A percentile compares a stretch with the other conserved stretches of the same genome.
These are phyloP conservation scores for Gymnocheta viridis DNA, from an alignment of 2,888 invertebrate species.

Conservation along the genomic window DNA sequence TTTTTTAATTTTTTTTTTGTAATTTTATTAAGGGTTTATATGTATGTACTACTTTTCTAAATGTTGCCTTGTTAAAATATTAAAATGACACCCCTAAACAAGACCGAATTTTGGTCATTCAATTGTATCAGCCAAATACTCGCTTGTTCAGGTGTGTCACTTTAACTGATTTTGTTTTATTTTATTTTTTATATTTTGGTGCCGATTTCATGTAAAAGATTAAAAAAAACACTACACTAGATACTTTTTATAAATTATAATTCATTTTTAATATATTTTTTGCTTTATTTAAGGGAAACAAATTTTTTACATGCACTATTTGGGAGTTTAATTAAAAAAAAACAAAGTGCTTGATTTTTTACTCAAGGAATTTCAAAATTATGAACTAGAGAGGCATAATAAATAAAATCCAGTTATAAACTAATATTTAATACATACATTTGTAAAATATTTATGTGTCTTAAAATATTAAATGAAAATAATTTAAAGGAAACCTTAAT, in stretches of 20 bases:
- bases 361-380: too few species aligned
- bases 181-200: not conserved
- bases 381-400: too few species aligned
- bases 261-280: not conserved
- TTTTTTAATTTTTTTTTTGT: conserved; percentile 2
- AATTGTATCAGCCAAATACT: conserved; percentile 68
- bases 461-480: too few species aligned
- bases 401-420: too few species aligned
- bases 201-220: conserved; percentile 22
- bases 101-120: conserved; percentile 70
- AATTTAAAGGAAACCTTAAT: too few species aligned
- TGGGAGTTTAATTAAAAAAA: too few species aligned
- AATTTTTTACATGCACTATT: conserved; percentile 29
- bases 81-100: conserved; percentile 70
- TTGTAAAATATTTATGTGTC: too few species aligned
- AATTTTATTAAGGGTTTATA: not conserved
- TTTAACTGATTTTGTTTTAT: conserved; percentile 48
- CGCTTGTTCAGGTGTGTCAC: conserved; percentile 69
- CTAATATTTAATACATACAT: too few species aligned
- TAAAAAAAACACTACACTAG: conserved; percentile 33
- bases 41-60: conserved; percentile 38
- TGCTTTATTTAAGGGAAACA: not conserved
- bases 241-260: not conserved
- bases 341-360: not conserved
- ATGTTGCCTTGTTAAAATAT: conserved; percentile 37